These are phyloP conservation scores for Spermophilus dauricus DNA, from an alignment of 2,113 vertebrate genomes.

Conservation along the genomic window DNA sequence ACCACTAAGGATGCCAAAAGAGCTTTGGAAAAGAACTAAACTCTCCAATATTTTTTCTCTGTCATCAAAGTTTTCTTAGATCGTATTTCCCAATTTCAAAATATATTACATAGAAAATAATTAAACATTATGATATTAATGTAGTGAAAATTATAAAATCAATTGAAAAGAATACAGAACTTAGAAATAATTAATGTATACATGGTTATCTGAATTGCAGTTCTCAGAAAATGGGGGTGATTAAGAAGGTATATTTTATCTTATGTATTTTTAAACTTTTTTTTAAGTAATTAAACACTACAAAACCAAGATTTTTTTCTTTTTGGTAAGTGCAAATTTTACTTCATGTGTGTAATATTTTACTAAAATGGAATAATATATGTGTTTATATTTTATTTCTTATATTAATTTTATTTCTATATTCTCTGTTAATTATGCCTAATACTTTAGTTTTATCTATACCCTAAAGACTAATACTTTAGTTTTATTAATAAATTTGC, in stretches of 20 bases:
- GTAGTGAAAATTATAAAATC: background rate
- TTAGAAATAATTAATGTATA: background rate
- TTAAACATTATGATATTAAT: background rate
- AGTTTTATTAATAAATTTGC: background rate
- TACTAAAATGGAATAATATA: background rate
- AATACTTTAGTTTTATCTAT: background rate
- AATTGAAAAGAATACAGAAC: background rate
- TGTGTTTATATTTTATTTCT: background rate
- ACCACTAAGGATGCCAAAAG: background rate
- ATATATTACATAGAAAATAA: background rate
- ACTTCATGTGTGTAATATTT: background rate
- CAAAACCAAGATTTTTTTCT: background rate
- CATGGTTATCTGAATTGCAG: background rate
- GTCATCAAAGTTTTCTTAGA: background rate
- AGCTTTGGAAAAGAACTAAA: background rate
- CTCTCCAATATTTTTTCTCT: background rate
- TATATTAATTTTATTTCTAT: background rate
- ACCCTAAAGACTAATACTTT: background rate
- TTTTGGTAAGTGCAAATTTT: background rate
- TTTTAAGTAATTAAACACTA: background rate
- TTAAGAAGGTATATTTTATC: background rate
- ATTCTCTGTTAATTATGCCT: background rate
- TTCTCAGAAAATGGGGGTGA: background rate
- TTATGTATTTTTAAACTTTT: background rate
- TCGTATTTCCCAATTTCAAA: background rate